phyloP scores from a whole-genome alignment of 2,888 invertebrate species.

The Clanis bilineata region DNA sequence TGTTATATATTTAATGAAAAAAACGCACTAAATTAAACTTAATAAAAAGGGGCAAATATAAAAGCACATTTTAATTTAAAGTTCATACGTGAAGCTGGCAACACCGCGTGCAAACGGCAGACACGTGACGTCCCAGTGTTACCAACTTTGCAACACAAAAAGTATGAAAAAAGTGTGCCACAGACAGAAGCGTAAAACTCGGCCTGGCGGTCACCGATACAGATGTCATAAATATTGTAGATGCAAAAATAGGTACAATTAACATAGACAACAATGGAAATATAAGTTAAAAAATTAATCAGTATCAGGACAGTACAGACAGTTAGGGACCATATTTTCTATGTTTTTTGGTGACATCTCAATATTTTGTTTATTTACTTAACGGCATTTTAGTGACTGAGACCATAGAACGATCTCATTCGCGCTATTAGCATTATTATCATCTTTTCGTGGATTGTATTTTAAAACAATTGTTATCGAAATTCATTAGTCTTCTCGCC shows the following conservation, averaged over 20 bases:
- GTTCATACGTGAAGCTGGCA: slow-evolving; percentile 27
- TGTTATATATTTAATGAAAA: background rate
- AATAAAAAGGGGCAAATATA: slow-evolving; percentile 4
- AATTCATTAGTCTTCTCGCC: too few relatives aligned
- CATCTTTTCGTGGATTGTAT: too few relatives aligned
- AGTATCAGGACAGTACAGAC: too few relatives aligned
- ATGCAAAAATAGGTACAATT: slow-evolving; percentile 7
- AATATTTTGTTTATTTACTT: too few relatives aligned
- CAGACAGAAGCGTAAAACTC: slow-evolving; percentile 46
- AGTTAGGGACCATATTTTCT: too few relatives aligned
- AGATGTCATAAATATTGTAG: background rate
- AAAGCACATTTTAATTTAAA: slow-evolving; percentile 20
- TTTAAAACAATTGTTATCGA: too few relatives aligned
- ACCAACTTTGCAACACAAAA: slow-evolving; percentile 59
- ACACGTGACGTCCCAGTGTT: slow-evolving; percentile 58
- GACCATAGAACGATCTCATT: too few relatives aligned
- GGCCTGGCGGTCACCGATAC: slow-evolving; percentile 39
- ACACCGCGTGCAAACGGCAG: slow-evolving; percentile 35
- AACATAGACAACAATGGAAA: background rate
- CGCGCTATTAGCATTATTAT: too few relatives aligned
- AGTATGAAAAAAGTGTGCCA: slow-evolving; percentile 43
- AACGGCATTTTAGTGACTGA: too few relatives aligned
- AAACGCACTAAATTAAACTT: background rate
- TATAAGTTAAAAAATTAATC: background rate
- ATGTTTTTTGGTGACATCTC: background rate